Conservation (phyloP, 1,140 invertebrate genomes). For the Hormaphis cornu region DNA sequence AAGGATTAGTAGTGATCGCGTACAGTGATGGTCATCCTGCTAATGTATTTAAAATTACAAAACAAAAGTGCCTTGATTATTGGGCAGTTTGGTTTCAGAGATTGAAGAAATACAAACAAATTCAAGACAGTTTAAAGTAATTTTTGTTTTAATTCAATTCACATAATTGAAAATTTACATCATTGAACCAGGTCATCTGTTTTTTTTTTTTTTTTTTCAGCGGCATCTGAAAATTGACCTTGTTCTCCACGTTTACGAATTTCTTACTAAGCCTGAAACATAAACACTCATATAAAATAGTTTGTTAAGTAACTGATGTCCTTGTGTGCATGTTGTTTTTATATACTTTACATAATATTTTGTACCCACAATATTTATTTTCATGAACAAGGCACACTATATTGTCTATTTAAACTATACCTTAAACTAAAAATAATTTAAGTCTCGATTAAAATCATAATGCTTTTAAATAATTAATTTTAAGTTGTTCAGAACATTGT, state of each 20-base stretch:
- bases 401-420: too few relatives aligned
- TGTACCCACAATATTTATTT: too few relatives aligned
- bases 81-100: slow-evolving; percentile 52
- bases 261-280: slow-evolving; percentile 25
- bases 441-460: too few relatives aligned
- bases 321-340: too few relatives aligned
- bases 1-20: slow-evolving; percentile 50
- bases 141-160: neutral
- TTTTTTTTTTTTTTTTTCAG: slow-evolving; percentile 5
- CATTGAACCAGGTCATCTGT: neutral
- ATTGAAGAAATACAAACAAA: slow-evolving; percentile 38
- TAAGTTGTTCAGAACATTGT: too few relatives aligned
- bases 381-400: too few relatives aligned
- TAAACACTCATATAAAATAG: too few relatives aligned
- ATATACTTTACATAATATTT: too few relatives aligned
- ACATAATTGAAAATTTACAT: slow-evolving; percentile 15
- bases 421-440: too few relatives aligned
- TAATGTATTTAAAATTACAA: slow-evolving; percentile 46
- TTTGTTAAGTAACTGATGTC: too few relatives aligned
- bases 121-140: neutral
- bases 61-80: slow-evolving; percentile 44
- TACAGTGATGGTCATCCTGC: slow-evolving; percentile 52
- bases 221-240: neutral
- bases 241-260: neutral
- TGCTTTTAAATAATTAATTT: too few relatives aligned